Conservation (phyloP, 2,888 invertebrate species). For the Drosophila cognata region DNA sequence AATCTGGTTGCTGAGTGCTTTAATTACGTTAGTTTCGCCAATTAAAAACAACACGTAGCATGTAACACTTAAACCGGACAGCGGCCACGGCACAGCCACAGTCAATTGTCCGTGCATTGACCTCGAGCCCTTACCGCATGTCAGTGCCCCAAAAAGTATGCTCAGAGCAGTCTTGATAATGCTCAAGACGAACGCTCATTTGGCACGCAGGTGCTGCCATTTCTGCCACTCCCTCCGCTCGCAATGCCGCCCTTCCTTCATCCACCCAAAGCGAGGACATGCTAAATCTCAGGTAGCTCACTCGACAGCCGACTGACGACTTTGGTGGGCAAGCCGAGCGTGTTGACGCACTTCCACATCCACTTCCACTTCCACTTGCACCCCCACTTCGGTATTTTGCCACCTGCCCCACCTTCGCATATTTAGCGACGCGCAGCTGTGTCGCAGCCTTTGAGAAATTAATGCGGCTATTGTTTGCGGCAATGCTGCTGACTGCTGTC, state of each 20-base stretch:
- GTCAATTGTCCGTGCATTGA: constrained; percentile 67
- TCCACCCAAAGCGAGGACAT: constrained; percentile 7
- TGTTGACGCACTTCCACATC: constrained; percentile 58
- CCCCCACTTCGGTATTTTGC: background rate
- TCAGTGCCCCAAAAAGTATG: constrained; percentile 29
- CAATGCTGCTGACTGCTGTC: constrained; percentile 34
- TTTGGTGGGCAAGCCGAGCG: constrained; percentile 26
- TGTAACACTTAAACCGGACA: constrained; percentile 18
- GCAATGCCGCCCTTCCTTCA: background rate
- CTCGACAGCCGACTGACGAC: constrained; percentile 12
- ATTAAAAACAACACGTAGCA: constrained; percentile 67
- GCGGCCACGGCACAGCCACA: constrained; percentile 3
- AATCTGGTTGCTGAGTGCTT: constrained; percentile 70
- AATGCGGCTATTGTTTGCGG: constrained; percentile 61
- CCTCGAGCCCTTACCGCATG: constrained; percentile 31
- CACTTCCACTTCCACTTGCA: constrained; percentile 17
- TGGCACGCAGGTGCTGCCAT: constrained; percentile 65
- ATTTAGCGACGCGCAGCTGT: constrained; percentile 58
- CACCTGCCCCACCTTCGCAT: constrained; percentile 14
- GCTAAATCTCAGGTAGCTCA: constrained; percentile 57
- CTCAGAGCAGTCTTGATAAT: constrained; percentile 14
- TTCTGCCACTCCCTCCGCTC: background rate
- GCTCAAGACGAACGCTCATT: constrained; percentile 57
- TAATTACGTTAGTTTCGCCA: constrained; percentile 75
- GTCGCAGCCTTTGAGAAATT: constrained; percentile 65